phyloP scores from a whole-genome alignment of 2,888 invertebrate species.

The Temnothorax unifasciatus region DNA sequence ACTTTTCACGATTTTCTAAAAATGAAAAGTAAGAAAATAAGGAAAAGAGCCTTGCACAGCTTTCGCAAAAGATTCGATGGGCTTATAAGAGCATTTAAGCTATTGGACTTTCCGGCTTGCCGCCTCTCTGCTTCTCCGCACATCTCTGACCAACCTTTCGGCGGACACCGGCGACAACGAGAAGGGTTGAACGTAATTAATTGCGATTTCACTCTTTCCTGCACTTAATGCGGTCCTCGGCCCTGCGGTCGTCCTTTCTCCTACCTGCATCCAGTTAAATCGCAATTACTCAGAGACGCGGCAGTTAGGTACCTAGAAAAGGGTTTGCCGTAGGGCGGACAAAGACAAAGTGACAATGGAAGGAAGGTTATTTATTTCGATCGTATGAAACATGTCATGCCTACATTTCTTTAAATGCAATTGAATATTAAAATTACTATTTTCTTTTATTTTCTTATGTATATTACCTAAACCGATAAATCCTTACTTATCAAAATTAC shows the following conservation, averaged over 20 bases:
- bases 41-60: conserved; percentile 37
- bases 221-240: conserved; percentile 80
- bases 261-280: conserved; percentile 80
- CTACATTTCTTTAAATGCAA: conserved; percentile 21
- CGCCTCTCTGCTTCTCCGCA: conserved; percentile 50
- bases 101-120: conserved; percentile 75
- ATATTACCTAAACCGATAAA: background rate
- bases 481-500: background rate
- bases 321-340: conserved; percentile 61
- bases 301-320: conserved; percentile 62
- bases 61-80: conserved; percentile 68
- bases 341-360: conserved; percentile 61
- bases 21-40: conserved; percentile 6
- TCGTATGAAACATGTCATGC: conserved; percentile 31
- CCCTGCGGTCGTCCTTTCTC: conserved; percentile 76
- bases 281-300: conserved; percentile 81
- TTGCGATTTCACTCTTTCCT: conserved; percentile 84
- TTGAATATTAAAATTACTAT: conserved; percentile 5
- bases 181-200: conserved; percentile 80
- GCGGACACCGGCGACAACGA: conserved; percentile 68
- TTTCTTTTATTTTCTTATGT: background rate
- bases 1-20: conserved; percentile 28
- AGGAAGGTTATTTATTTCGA: conserved; percentile 71
- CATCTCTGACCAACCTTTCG: conserved; percentile 72
- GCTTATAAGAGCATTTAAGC: conserved; percentile 80